Base-by-base conservation (phyloP, 2,888 invertebrate genomes). In the Periphyllus acericola region DNA sequence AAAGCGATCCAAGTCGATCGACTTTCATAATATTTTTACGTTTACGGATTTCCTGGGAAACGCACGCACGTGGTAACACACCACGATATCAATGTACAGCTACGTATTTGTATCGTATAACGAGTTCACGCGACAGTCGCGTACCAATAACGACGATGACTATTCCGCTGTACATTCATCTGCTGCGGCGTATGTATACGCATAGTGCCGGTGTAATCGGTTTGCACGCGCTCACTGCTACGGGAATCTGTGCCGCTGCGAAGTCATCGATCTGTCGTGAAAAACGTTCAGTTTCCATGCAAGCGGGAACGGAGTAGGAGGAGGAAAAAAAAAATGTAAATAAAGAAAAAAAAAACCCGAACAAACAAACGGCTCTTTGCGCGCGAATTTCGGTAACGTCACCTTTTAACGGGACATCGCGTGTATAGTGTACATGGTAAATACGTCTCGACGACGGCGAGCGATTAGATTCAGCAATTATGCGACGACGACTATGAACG, bases 391-490 rank as follows among this genome's bases (percentile, higher is more conserved):
- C 21, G 8, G 81, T 81, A 81, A 46, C 81, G 68, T 81, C 81
- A 81, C 81, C 3, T 11, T 71, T 82, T 71, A 82, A 71, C 71
- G 71, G 81, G 68, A 82, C 81, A 21, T 68, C 1, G 60, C 60
- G 34, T 25, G 46, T 46, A 55, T 46, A 36, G 9, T 46, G 14
- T 21, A 29, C 8, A 32, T 29, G 40, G 25, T 29, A 68, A 40
- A 29, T 5, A 79, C 55, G 14, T 19, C 46, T 6, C 17, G 34
- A 52, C 32, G 81, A 29, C 14, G 78, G 78, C 25, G 80, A 25
- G 36, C 80, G 81, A 81, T 81, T 81, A 29, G 81, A 68, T 68
- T 71, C 81, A 81, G 68, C 68, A 68, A 81, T 81, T 68, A 81
- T 32, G n/a, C 32, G 17, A 80, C 46, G 8, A 25, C 79, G 34